Evolutionary conservation across 2,797 vertebrate genomes (phyloP), one percentile per base, ranked within the genome.

Genomic region (Melanotaenia trifasciata): DNA sequence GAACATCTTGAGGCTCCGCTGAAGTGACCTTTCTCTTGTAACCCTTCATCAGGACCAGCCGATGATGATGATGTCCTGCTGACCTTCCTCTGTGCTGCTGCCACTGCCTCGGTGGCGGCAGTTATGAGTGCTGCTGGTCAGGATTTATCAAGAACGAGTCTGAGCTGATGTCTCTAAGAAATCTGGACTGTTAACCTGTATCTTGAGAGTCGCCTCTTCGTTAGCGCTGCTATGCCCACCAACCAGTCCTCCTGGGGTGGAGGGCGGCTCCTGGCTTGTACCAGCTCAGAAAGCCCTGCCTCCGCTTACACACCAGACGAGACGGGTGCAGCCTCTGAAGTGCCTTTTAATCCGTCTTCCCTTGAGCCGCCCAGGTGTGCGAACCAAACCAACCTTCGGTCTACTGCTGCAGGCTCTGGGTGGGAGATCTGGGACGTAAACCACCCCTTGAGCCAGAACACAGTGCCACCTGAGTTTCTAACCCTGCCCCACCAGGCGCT

Each of bases 311-410:
- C 47, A 51, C 67, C 58, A 3, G 43, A 76, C 72, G 74, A 74
- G 63, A 57, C 76, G 14, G 45, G 33, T 88, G 70, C 13, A 3
- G 61, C 81, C 43, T 80, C 93, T 79, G 92, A 96, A 96, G 96
- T 98, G 95, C 96, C 96, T 96, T 94, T 91, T 30, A 83, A 69
- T 53, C 94, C 90, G 67, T 74, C 80, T 3, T 62, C 78, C 11
- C 11, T 58, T 32, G 93, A 93, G 76, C 68, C 88, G 20, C 80
- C 83, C 33, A 90, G 78, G 74, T 65, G 47, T 24, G 75, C 71
- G 32, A 77, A 72, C 24, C 72, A 58, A 63, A 64, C 76, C 82
- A 84, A 70, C 73, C 18, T 32, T 47, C 50, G 30, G 47, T 8
- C 33, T 33, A 5, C 33, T 51, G 2, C 60, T n/a, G 20, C 16